Evolutionary conservation across 1,140 invertebrate species (phyloP), one percentile per base, ranked within the genome.

Genomic region (Calliopsis andreniformis): DNA sequence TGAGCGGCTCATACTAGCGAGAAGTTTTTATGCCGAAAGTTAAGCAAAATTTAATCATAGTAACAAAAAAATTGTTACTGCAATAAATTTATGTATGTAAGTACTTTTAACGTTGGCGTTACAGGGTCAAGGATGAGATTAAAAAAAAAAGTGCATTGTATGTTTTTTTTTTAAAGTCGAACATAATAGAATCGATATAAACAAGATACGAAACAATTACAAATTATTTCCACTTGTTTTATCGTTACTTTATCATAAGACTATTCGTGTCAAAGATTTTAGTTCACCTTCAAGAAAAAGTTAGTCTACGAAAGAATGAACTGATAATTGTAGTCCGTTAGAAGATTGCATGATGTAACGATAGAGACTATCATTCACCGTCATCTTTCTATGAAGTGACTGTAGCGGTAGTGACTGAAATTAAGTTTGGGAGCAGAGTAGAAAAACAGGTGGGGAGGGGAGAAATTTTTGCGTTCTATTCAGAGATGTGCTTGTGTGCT

Each of bases 341-440:
- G 30, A 35, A 20, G 32, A 42, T 63, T 30, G 42, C 25, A 61
- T 83, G 76, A 83, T 49, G 70, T 83, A 83, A 83, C 71, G 49
- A 42, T 42, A 35, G 53, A 42, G n/a, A n/a, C n/a, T n/a, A n/a
- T n/a, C n/a, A n/a, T n/a, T n/a, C n/a, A 66, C 62, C 23, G 55
- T 56, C 66, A 68, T 56, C 14, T 55, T 62, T 76, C 32, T 23
- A 59, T n/a, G 12, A 35, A 0, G 56, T 39, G 32, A 39, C 32
- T 12, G 8, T 59, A 32, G 3, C 32, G 10, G 8, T 59, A 32
- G 3, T 10, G 20, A 59, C 30, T 59, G 32, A 59, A 39, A 56
- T 56, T 35, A 12, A 42, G n/a, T n/a, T 59, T 39, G 32, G 20
- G 3, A 35, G 30, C n/a, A 20, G 8, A 10, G 18, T n/a, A 23